Base-by-base conservation (phyloP, 2,797 vertebrate genomes). In the Poecilia picta region DNA sequence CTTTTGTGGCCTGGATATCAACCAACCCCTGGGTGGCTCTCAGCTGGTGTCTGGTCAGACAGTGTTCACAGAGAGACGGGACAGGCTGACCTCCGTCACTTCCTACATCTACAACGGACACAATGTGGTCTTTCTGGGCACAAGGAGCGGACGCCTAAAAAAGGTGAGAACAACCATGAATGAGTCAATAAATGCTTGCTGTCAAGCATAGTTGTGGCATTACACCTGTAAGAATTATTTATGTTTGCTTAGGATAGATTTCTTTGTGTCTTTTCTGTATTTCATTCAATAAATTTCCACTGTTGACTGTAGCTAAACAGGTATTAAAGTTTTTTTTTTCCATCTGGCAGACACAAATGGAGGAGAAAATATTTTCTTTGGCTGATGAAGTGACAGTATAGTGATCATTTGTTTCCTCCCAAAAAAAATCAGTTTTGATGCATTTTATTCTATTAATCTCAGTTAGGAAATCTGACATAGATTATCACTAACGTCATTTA, bases 1-100 rank as follows among this genome's bases (percentile, higher is more conserved):
- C 74, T 99, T 99, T 95, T 99, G 98, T 1, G 98, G 98, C 84
- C 93, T 99, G 51, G 98, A 99, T 90, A 99, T 99, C 92, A 99
- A 99, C 95, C 98, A 99, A 90, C 98, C 59, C 1, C 94, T 99
- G 45, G 98, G 98, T 75, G 98, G 98, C 79, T 98, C 97, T 0
- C 95, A 93, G 47, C 95, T 98, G 2, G 97, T 99, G 88, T 96
- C 97, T 0, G 98, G 98, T 12, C 94, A 93, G 88, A 96, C 92
- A 0, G 91, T 98, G 53, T 98, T 96, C 88, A 97, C 96, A 0
- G 97, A 98, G 83, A 96, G 93, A 92, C 94, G 96, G 25, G 98
- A 99, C 91, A 93, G 97, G 70, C 95, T 99, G 94, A 98, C 98
- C 55, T 96, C 98, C 0, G 96, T 99, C 66, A 96, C 97, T 47